These are phyloP conservation scores for Leucoraja ocellata DNA, from an alignment of 2,797 vertebrate genomes.

Conservation along the genomic window DNA sequence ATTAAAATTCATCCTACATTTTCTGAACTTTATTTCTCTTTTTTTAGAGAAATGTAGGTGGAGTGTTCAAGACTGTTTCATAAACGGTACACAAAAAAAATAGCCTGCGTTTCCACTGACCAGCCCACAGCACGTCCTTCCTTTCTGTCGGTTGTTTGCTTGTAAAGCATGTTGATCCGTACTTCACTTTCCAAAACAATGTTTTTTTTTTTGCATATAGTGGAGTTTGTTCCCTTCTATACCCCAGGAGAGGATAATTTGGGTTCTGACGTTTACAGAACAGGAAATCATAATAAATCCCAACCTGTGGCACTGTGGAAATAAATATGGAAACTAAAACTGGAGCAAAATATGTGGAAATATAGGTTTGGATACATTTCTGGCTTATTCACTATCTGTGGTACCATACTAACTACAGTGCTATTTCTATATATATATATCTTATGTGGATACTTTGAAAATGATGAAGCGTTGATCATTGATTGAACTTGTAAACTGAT, in stretches of 20 bases:
- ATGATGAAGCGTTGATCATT: not conserved
- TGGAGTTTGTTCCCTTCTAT: not conserved
- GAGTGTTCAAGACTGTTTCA: not conserved
- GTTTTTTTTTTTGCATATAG: not conserved
- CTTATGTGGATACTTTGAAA: not conserved
- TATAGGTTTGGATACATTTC: not conserved
- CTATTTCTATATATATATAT: not conserved
- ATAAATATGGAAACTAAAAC: not conserved
- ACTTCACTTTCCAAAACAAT: not conserved
- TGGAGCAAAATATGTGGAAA: slow-evolving; percentile 4
- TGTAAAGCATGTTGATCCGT: not conserved
- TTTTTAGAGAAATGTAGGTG: not conserved
- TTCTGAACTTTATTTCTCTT: not conserved
- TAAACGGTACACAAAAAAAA: not conserved
- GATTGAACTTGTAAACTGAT: not conserved
- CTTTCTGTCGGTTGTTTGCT: not conserved
- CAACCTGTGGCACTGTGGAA: not conserved
- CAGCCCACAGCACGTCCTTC: not conserved
- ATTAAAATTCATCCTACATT: not conserved
- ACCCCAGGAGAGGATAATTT: not conserved
- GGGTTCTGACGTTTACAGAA: not conserved
- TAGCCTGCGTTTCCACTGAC: not conserved
- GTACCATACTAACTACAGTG: not conserved
- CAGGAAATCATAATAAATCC: not conserved
- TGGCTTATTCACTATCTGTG: not conserved